A percentile compares a stretch with the other conserved stretches of the same genome.
Conservation (phyloP, 2,797 vertebrate genomes). For the Manis javanica region DNA sequence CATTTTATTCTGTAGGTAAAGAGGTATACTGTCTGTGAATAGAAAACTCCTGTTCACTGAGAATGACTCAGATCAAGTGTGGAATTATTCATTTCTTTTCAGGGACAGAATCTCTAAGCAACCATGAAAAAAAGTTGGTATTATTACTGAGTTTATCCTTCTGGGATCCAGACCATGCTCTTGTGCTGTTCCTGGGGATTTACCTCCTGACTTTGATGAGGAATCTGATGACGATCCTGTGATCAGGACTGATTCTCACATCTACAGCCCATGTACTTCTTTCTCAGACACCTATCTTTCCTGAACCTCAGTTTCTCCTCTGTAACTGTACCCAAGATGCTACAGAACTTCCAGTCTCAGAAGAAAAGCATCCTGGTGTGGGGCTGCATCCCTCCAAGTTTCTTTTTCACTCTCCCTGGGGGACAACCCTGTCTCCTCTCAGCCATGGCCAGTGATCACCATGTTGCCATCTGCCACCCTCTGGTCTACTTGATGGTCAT, state of each 20-base stretch:
- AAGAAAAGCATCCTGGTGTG: conserved; percentile 38
- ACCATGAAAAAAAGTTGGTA: conserved; percentile 30
- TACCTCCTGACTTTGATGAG: not conserved
- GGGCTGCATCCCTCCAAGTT: conserved; percentile 34
- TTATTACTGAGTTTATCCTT: conserved; percentile 30
- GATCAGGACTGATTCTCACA: not conserved
- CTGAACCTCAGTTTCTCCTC: conserved; percentile 59
- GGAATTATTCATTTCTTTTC: not conserved
- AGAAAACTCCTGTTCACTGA: not conserved
- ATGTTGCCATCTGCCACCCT: conserved; percentile 47
- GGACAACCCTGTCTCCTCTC: conserved; percentile 44
- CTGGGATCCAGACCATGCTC: not conserved
- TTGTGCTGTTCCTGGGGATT: conserved; percentile 12
- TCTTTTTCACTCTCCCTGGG: conserved; percentile 44
- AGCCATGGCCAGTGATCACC: conserved; percentile 62
- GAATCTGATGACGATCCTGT: not conserved
- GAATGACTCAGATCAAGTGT: not conserved
- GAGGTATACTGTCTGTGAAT: not conserved
- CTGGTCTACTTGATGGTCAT: conserved; percentile 52
- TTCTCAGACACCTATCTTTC: conserved; percentile 55
- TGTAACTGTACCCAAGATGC: conserved; percentile 56
- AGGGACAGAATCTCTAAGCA: not conserved
- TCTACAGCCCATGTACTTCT: conserved; percentile 65
- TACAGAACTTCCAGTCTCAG: conserved; percentile 24
- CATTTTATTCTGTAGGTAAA: not conserved